Base-by-base conservation (phyloP, 2,113 vertebrate genomes). In the Microcebus murinus region DNA sequence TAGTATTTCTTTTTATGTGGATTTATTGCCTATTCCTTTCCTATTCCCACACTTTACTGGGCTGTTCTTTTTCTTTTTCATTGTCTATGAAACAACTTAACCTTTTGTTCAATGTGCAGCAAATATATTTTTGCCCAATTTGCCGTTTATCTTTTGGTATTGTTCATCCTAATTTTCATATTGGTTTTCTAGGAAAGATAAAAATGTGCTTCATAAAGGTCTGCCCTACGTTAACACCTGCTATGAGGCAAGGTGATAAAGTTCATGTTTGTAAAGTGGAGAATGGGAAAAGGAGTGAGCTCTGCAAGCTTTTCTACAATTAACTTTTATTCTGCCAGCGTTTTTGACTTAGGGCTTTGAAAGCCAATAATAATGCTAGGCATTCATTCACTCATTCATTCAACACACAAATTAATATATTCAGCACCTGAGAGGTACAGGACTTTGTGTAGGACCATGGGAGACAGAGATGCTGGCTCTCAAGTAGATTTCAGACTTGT, bases 151-250 rank as follows among this genome's bases (percentile, higher is more conserved):
- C 73, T 90, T 67, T 85, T 77, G 87, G 6, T n/a, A 4, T 77
- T 65, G 29, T 25, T 80, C 12, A 29, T 61, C 36, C 55, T 94
- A 48, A 91, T 92, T 93, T 96, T 95, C 61, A 57, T 90, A 42
- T 39, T 42, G 48, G 4, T 50, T 96, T 92, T 94, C 77, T 29
- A 21, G 39, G 89, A 95, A 80, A 68, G 67, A 71, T 27, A 67
- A 86, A 76, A 29, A 29, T 0, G 0, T 12, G 21, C 48, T 81
- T 59, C n/a, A 29, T 42, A 87, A 85, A 73, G 8, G 21, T 67
- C 11, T 83, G 2, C 17, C 9, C 91, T 36, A 21, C 18, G 39
- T 74, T 67, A 65, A 48, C 10, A 15, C 36, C 59, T 76, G 55
- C 65, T 39, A 3, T 17, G 74, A 93, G 68, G 50, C 68, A 29